phyloP scores from a whole-genome alignment of 2,797 vertebrate species.

The Labeo calbasu region DNA sequence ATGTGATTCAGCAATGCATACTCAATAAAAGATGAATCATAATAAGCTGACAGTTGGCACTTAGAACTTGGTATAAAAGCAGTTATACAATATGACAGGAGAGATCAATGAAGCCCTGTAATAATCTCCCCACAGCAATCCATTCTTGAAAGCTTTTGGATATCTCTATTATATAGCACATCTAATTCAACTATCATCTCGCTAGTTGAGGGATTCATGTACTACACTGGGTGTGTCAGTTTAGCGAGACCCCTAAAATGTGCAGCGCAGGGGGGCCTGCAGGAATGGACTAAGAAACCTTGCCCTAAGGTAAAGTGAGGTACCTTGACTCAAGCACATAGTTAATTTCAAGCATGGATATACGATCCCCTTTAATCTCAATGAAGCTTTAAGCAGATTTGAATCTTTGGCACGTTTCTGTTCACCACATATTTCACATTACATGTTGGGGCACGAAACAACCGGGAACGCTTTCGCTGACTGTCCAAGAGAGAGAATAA shows the following conservation, averaged over 20 bases:
- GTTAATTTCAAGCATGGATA: constrained; percentile 8
- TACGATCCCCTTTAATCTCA: constrained; percentile 42
- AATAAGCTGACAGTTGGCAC: not conserved
- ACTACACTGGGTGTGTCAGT: not conserved
- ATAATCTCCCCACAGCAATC: not conserved
- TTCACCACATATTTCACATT: constrained; percentile 69
- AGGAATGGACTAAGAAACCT: not conserved
- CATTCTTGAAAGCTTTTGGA: constrained; percentile 10
- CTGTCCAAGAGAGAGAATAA: constrained; percentile 4
- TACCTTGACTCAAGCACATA: constrained; percentile 14
- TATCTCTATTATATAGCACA: not conserved
- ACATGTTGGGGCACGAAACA: constrained; percentile 81
- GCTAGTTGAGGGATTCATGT: not conserved
- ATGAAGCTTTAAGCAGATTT: constrained; percentile 59
- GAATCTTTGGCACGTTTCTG: constrained; percentile 63
- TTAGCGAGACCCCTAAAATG: not conserved
- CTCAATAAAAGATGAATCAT: constrained; percentile 5
- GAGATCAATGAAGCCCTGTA: not conserved
- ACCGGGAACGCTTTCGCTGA: constrained; percentile 68
- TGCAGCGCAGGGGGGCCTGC: not conserved
- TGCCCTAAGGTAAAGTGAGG: constrained; percentile 15
- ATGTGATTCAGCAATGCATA: constrained; percentile 4
- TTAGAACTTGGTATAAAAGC: not conserved
- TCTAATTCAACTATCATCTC: constrained; percentile 3
- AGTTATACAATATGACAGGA: constrained; percentile 12